Evolutionary conservation across 1,140 invertebrate species (phyloP).

Genomic region (Drosophila kikkawai): DNA sequence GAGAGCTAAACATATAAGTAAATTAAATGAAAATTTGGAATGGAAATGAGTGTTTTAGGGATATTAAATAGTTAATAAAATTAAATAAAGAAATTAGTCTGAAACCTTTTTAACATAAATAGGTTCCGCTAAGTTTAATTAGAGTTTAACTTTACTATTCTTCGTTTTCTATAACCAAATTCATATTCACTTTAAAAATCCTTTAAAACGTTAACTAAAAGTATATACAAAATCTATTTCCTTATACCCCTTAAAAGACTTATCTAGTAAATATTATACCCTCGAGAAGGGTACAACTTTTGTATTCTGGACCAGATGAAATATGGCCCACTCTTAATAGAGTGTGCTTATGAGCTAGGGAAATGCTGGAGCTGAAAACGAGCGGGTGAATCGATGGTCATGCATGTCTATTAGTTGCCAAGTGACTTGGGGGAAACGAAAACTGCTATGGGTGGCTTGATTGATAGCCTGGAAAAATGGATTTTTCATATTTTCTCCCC

Average conservation of each 20-base stretch:
- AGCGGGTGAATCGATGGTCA: constrained; percentile 28
- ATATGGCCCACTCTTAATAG: constrained; percentile 71
- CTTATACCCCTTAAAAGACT: neutral
- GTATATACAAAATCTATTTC: neutral
- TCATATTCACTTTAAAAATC: neutral
- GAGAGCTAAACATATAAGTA: too few species aligned
- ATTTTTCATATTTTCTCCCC: constrained; percentile 65
- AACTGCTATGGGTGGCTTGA: constrained; percentile 46
- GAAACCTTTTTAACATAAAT: neutral
- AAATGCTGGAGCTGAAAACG: constrained; percentile 14
- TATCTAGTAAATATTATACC: neutral
- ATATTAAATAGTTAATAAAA: neutral
- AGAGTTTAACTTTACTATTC: neutral
- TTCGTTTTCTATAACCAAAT: neutral
- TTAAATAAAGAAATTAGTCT: neutral
- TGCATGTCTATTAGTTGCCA: constrained; percentile 67
- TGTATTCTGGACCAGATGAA: constrained; percentile 51
- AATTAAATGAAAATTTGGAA: neutral
- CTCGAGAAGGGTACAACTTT: neutral
- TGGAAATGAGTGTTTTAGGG: neutral
- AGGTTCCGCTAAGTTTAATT: too few species aligned
- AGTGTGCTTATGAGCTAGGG: constrained; percentile 13
- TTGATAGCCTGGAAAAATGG: constrained; percentile 68
- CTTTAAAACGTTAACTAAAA: neutral
- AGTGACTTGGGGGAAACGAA: constrained; percentile 29